Percentiles rank a stretch among this genome's conserved stretches.
These are phyloP conservation scores for Imbricaverruca yamaguchii DNA, from an alignment of 2,888 invertebrate species.

Conservation along the genomic window DNA sequence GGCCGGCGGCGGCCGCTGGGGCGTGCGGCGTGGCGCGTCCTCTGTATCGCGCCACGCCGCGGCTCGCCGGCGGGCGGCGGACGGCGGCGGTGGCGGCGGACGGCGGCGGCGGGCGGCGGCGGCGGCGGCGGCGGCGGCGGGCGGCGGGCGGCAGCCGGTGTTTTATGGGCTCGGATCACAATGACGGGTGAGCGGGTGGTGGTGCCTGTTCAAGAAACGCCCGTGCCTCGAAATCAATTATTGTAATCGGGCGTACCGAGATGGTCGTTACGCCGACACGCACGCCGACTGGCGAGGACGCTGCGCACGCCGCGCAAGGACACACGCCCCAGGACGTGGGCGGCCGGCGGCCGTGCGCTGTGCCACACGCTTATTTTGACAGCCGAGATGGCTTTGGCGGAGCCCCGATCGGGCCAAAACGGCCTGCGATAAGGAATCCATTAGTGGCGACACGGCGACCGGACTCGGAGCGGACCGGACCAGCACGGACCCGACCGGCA, in stretches of 20 bases:
- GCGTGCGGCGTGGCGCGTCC: background rate
- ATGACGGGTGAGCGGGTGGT: background rate
- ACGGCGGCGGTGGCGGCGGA: background rate
- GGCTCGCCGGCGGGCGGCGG: too few relatives aligned
- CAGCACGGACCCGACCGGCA: background rate
- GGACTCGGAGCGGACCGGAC: background rate
- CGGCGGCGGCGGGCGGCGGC: too few relatives aligned
- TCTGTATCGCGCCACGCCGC: too few relatives aligned
- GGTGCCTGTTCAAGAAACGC: background rate
- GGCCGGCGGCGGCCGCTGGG: background rate
- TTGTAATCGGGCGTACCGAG: background rate
- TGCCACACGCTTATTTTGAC: background rate
- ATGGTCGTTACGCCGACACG: background rate
- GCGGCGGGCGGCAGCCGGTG: background rate
- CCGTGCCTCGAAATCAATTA: constrained; percentile 2
- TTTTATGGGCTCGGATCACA: background rate
- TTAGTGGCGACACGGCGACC: background rate
- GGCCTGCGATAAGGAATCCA: background rate
- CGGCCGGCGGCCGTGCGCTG: background rate
- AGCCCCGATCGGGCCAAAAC: background rate
- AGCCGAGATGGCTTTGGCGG: background rate
- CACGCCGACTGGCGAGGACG: background rate
- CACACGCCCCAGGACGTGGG: too few relatives aligned
- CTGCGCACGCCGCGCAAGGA: too few relatives aligned
- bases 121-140: background rate